phyloP scores from a whole-genome alignment of 2,888 invertebrate genomes.

The Eledone cirrhosa region DNA sequence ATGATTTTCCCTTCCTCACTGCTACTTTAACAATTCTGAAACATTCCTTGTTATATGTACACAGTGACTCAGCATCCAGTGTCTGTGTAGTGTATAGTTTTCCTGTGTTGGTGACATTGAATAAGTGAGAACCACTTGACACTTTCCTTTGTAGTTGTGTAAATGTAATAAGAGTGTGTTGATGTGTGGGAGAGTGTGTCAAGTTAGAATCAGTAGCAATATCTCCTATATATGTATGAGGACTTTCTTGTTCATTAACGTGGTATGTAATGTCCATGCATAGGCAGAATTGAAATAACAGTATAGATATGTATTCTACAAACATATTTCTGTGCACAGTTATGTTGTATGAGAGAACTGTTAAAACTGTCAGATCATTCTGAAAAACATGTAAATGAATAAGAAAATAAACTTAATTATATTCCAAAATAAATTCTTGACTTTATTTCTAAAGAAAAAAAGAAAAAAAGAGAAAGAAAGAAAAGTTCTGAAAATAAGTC shows the following conservation, averaged over 20 bases:
- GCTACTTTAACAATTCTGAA: conserved; percentile 12
- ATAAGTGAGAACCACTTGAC: not conserved
- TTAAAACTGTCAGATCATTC: no score
- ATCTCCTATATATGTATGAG: conserved; percentile 1
- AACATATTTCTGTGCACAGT: no score
- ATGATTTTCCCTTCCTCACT: not conserved
- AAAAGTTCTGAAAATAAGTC: no score
- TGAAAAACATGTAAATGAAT: no score
- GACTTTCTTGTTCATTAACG: not conserved
- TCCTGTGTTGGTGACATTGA: conserved; percentile 13
- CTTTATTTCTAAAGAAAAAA: no score
- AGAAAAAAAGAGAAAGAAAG: no score
- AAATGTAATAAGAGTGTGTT: conserved; percentile 19
- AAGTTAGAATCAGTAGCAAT: conserved; percentile 16
- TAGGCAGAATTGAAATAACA: not conserved
- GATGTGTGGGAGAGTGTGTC: not conserved
- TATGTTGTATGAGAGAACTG: no score
- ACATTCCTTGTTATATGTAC: conserved; percentile 24
- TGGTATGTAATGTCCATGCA: not conserved
- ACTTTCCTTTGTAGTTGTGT: conserved; percentile 1
- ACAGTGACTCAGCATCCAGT: conserved; percentile 19
- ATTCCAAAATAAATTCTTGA: no score
- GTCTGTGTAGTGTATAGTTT: conserved; percentile 16
- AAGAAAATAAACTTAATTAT: no score
- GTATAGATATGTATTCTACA: no score